Evolutionary conservation across 2,113 vertebrate species (phyloP), one percentile per base, ranked within the genome.

Genomic region (Ailuropoda melanoleuca): DNA sequence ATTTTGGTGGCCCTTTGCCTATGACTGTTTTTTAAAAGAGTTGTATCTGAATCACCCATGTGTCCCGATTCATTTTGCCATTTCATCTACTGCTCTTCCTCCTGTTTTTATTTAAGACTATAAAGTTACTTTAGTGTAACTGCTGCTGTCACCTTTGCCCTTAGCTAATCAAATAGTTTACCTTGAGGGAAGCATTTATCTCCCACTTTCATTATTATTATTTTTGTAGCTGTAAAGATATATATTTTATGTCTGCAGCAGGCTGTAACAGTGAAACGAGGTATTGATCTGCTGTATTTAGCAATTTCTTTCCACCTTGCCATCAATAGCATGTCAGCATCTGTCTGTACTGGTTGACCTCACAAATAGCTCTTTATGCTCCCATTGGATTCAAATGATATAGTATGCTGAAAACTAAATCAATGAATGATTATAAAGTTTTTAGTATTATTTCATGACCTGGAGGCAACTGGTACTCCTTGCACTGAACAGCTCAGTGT

Each of bases 371-470:
- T 99, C 99, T 99, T 99, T 99, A 99, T 99, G 98, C 99, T 99
- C 99, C 99, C 99, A 99, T 99, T 99, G 99, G 99, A 99, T 99
- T 99, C 99, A 99, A 99, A 98, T 99, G 99, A 99, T 99, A 99
- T 99, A 99, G 99, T 99, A 99, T 99, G 99, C 98, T 99, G 99
- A 99, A 99, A 99, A 99, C 98, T 98, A 99, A 99, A 99, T 99
- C 99, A 99, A 99, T 99, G 99, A 99, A 99, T 99, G 99, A 99
- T 99, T 99, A 99, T 99, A 99, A 99, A 99, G 99, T 99, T 99
- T 99, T 99, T 98, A 98, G 99, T 99, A 99, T 99, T 99, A 99
- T 99, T 99, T 99, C 98, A 98, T 98, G 98, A 99, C 99, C 99
- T 93, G 80, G 95, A 97, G 99, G 99, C 99, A 99, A 93, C 97